Evolutionary conservation across 1,140 invertebrate species (phyloP).

Genomic region (Hermetia illucens): DNA sequence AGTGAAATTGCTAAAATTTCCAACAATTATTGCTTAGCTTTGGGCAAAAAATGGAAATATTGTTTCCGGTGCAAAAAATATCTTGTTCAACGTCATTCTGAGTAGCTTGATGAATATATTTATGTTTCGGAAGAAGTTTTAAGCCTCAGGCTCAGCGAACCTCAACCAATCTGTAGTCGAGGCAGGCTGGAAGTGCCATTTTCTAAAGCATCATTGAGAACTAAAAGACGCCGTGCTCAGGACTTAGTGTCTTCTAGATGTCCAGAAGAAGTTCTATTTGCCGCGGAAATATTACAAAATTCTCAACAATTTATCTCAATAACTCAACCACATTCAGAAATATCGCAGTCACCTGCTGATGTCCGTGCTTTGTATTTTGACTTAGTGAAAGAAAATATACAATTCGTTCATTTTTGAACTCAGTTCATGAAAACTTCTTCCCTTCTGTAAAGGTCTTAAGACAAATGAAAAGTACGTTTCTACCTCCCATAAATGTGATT

Average conservation of each 20-base stretch:
- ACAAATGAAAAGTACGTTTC: neutral
- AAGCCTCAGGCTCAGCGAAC: neutral
- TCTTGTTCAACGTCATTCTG: neutral
- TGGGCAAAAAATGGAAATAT: neutral
- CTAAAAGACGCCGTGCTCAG: no score
- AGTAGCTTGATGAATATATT: neutral
- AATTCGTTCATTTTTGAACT: no score
- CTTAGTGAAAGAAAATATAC: no score
- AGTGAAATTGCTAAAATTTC: neutral
- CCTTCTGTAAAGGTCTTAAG: neutral
- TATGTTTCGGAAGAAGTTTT: neutral
- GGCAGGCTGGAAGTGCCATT: neutral
- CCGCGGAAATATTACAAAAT: no score
- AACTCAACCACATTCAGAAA: no score
- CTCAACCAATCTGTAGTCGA: neutral
- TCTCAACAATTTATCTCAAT: no score
- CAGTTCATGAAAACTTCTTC: neutral
- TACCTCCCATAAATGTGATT: neutral
- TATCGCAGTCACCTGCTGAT: no score
- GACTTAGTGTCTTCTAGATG: no score
- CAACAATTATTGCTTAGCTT: neutral
- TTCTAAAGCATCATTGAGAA: no score
- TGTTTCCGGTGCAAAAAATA: neutral
- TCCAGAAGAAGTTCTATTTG: no score
- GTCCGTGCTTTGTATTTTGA: no score